Base-by-base conservation (phyloP, 2,888 invertebrate genomes). In the Ophraella communa region DNA sequence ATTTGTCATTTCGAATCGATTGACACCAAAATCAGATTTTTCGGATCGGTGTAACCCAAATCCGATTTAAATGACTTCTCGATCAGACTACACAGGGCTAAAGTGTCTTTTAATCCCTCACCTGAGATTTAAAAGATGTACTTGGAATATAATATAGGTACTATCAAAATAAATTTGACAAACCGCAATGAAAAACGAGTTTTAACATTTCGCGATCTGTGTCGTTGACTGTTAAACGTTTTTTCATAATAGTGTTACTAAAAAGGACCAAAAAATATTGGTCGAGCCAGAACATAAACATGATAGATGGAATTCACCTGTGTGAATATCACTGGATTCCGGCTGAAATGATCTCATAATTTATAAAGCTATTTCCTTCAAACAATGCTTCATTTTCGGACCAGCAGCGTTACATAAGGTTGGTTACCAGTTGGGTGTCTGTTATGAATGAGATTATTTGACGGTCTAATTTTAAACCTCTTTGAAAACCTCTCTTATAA, bases 361-460 rank as follows among this genome's bases (percentile, higher is more conserved):
- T 78, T 78, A 78, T 77, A 74, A 74, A 75, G 62, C 62, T 55
- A 57, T 63, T 77, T 76, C 78, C 76, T 77, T 79, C 78, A 79
- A 79, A 79, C 78, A 77, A 77, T 77, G 75, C 75, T 76, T 77
- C 77, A 76, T 78, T 79, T 74, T 72, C 75, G 78, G 78, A 11
- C 4, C 59, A 60, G 59, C 11, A 21, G 59, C 59, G 59, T 18
- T 24, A 23, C 49, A 14, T 49, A 17, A 17, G 27, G 27, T 5
- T 39, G 1, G 4, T 18, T 5, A 45, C 8, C 20, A n/a, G 11
- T 52, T 52, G 20, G 4, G 4, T 35, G n/a, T 33, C 10, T 8
- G 11, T 33, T 33, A 33, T 11, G 11, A 35, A 11, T 35, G n/a
- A 4, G 14, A 35, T 14, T 35, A n/a, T n/a, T 14, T 35, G 4